Percentiles rank a stretch among this genome's conserved stretches.
These are phyloP conservation scores for Formica selysi DNA, from an alignment of 1,140 invertebrate species.

Conservation along the genomic window DNA sequence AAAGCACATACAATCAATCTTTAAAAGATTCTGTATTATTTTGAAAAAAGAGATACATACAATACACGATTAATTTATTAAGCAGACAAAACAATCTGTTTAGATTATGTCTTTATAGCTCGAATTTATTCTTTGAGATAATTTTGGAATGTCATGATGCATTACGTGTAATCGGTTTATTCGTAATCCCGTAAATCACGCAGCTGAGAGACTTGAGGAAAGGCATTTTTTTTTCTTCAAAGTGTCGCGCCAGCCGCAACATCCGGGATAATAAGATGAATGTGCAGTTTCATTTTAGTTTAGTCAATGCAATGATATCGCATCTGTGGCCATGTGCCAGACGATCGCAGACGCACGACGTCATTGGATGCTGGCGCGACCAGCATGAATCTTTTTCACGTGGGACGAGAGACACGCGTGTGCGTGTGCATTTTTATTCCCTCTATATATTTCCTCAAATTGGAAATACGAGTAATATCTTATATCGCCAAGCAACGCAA, in stretches of 20 bases:
- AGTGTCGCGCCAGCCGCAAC: neutral
- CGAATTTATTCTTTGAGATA: neutral
- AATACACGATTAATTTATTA: neutral
- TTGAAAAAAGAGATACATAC: neutral
- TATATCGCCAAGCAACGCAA: neutral
- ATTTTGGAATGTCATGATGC: neutral
- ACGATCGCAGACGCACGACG: neutral
- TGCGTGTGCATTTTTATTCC: neutral
- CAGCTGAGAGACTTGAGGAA: neutral
- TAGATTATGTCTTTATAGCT: neutral
- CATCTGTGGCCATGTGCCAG: conserved; percentile 20
- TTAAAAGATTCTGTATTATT: neutral
- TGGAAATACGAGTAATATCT: neutral
- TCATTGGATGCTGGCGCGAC: conserved; percentile 27
- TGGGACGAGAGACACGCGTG: neutral
- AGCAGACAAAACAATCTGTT: neutral
- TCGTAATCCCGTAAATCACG: neutral
- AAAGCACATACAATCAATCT: neutral
- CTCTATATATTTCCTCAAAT: neutral
- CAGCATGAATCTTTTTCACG: neutral
- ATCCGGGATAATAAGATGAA: conserved; percentile 36
- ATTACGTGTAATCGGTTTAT: neutral
- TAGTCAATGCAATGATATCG: conserved; percentile 19
- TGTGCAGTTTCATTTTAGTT: conserved; percentile 27
- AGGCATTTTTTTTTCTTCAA: neutral